Evolutionary conservation across 2,888 invertebrate genomes (phyloP).

Genomic region (Ceraclea dissimilis): DNA sequence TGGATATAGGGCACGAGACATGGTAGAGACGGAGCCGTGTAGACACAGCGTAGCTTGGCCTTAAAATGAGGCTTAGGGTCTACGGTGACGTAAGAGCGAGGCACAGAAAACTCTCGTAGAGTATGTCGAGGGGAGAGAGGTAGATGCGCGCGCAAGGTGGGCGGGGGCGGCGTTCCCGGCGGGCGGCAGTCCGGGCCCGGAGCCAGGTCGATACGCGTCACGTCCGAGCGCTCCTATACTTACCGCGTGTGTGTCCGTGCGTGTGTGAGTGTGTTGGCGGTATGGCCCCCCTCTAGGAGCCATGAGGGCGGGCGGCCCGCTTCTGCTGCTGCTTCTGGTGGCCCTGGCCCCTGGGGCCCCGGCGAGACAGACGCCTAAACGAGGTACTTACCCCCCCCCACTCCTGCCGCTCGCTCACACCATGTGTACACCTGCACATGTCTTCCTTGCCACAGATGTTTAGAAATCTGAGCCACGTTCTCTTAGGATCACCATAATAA

Average conservation of each 20-base stretch:
- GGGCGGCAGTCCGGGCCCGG: conserved; percentile 21
- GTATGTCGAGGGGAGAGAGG: conserved; percentile 30
- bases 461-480: not conserved
- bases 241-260: conserved; percentile 5
- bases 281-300: conserved; percentile 34
- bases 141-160: conserved; percentile 1
- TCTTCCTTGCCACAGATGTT: not conserved
- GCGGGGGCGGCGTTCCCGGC: conserved; percentile 14
- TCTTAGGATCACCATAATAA: not conserved
- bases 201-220: conserved; percentile 22
- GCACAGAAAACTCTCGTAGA: not conserved
- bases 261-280: conserved; percentile 14
- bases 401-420: conserved; percentile 6
- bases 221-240: conserved; percentile 13
- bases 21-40: not conserved
- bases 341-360: conserved; percentile 49
- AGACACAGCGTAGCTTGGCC: not conserved
- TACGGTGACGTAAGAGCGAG: not conserved
- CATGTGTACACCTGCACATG: not conserved
- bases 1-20: not conserved
- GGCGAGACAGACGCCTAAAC: conserved; percentile 23
- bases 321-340: conserved; percentile 47
- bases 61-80: not conserved
- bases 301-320: conserved; percentile 48
- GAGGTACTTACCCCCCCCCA: conserved; percentile 20